These are phyloP conservation scores for Pseudonaja textilis DNA, from an alignment of 2,113 vertebrate species.

Conservation along the genomic window DNA sequence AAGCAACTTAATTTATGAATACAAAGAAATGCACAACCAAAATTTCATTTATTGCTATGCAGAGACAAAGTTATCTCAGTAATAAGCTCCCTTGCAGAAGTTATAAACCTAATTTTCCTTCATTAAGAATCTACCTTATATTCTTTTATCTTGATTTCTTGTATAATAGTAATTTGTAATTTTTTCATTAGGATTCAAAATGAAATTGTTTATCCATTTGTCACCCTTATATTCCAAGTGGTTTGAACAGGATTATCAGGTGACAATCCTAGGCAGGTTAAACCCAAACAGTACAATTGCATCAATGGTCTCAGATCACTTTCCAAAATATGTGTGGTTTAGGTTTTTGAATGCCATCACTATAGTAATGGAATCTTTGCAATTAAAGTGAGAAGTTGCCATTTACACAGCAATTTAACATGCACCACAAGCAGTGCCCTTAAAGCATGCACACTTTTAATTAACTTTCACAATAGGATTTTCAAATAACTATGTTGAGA, in stretches of 20 bases:
- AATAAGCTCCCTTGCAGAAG: constrained; percentile 12
- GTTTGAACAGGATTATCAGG: not conserved
- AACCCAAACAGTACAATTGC: not conserved
- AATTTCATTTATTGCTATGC: constrained; percentile 55
- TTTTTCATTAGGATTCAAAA: not conserved
- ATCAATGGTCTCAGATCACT: not conserved
- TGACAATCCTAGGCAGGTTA: not conserved
- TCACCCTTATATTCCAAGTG: not conserved
- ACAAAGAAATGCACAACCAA: constrained; percentile 2
- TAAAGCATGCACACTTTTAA: not conserved
- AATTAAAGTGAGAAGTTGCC: not conserved
- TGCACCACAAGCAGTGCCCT: constrained; percentile 2
- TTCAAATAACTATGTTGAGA: not conserved
- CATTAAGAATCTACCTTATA: not conserved
- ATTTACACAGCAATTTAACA: not conserved
- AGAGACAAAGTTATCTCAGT: constrained; percentile 42
- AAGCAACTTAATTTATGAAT: not conserved
- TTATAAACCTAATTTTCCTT: not conserved
- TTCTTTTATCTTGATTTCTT: not conserved
- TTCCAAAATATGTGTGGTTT: not conserved
- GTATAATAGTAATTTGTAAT: not conserved
- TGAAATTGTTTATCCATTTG: not conserved
- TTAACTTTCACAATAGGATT: not conserved
- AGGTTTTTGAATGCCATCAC: not conserved
- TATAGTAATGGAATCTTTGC: not conserved